Conservation (phyloP, 2,797 vertebrate species). For the Cichlasoma orientale region DNA sequence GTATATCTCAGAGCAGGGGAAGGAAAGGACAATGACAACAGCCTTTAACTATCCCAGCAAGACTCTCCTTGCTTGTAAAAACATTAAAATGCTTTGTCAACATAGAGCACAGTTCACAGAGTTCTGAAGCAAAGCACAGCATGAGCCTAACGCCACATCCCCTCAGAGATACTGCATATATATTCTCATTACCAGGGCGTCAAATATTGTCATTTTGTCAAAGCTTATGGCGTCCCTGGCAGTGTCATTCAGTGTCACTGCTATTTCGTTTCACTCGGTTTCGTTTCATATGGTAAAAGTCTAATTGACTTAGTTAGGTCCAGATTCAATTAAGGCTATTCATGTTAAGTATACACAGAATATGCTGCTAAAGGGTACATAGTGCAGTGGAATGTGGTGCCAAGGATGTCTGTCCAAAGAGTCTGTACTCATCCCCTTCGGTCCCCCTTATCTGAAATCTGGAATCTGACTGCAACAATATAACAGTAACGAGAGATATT, state of each 20-base stretch:
- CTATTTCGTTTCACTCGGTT: not conserved
- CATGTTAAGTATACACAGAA: not conserved
- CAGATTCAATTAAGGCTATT: too few species aligned
- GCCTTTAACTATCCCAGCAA: conserved; percentile 44
- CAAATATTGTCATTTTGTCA: not conserved
- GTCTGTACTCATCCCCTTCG: too few species aligned
- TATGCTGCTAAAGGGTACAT: not conserved
- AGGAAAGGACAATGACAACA: conserved; percentile 36
- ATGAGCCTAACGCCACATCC: conserved; percentile 9
- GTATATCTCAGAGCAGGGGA: conserved; percentile 21
- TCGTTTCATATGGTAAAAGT: too few species aligned
- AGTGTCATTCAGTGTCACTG: not conserved
- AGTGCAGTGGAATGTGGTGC: not conserved
- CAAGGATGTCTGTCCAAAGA: rapidly evolving
- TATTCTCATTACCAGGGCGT: not conserved
- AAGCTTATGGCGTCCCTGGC: not conserved
- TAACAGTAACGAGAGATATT: not conserved
- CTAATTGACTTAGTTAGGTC: too few species aligned
- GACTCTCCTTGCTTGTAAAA: conserved; percentile 12
- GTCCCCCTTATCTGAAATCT: not conserved
- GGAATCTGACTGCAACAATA: not conserved
- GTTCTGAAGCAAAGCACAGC: conserved; percentile 6
- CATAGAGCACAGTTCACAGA: conserved; percentile 14
- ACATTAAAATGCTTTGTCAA: conserved; percentile 40
- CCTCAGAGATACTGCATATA: not conserved